Evolutionary conservation across 2,113 vertebrate species (phyloP), one percentile per base, ranked within the genome.

Genomic region (Petromus typicus): DNA sequence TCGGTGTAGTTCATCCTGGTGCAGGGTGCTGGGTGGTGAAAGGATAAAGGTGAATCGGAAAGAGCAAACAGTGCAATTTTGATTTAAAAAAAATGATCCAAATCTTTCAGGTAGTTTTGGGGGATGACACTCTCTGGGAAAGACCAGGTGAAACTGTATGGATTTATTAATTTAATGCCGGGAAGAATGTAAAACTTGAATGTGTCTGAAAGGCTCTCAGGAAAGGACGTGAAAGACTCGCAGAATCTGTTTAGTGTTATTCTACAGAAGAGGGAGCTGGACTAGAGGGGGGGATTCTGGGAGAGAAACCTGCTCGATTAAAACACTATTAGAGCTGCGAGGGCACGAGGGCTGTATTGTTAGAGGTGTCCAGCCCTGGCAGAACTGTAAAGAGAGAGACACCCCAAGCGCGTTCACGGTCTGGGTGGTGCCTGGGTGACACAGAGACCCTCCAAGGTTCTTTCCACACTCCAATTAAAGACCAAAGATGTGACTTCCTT

Each of bases 131-230:
- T 89, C 14, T 92, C 27, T 66, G 17, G 25, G n/a, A 45, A 34
- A 56, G 57, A 95, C 45, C 7, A 71, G 45, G 57, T 48, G 6
- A 81, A 95, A 64, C 5, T 73, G 34, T 25, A 37, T 54, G 69
- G 63, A 27, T 48, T 59, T 56, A 81, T 43, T 54, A 37, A 37
- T 12, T 16, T 61, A 56, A 1, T 54, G 40, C 13, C 75, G 27
- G 79, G 51, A 91, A 89, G 16, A 86, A 81, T 76, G 80, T 92
- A 90, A 94, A 88, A 23, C 32, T 93, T 90, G 89, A 78, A 82
- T 51, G 48, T 83, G 51, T 90, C 1, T 92, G 56, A 85, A 86
- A 79, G 61, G 37, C 32, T 94, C 3, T 82, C 4, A 63, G 48
- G 23, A 86, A 43, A 30, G 78, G 59, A 54, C 22, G 7, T 56